A percentile compares a stretch with the other conserved stretches of the same genome.
phyloP scores from a whole-genome alignment of 2,888 invertebrate genomes.

The Pedicia rivosa region DNA sequence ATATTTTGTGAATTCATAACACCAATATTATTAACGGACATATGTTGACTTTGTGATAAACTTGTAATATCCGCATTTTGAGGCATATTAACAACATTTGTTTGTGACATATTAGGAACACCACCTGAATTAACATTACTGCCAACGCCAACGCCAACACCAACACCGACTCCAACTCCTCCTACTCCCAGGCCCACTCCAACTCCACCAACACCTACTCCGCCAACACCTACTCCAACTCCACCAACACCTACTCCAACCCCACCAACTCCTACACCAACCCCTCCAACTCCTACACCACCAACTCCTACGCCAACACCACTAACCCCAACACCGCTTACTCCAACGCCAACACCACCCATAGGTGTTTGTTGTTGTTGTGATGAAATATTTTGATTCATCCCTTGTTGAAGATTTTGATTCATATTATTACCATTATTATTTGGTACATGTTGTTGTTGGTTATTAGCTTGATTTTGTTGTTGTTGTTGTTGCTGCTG shows the following conservation, averaged over 20 bases:
- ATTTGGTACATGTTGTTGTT: constrained; percentile 16
- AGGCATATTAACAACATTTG: neutral
- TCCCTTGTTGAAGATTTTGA: too few relatives aligned
- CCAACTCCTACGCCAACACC: constrained; percentile 14
- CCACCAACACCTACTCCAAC: constrained; percentile 12
- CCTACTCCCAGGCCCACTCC: neutral
- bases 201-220: constrained; percentile 12
- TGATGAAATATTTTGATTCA: constrained; percentile 6
- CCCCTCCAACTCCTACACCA: constrained; percentile 13
- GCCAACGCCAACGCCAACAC: constrained; percentile 10
- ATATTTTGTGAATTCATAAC: constrained; percentile 10
- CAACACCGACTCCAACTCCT: constrained; percentile 17
- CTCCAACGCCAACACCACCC: constrained; percentile 22
- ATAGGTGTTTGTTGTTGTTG: constrained; percentile 17
- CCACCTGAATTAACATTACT: neutral
- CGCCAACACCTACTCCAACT: constrained; percentile 14
- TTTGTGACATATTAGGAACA: neutral
- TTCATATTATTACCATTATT: constrained; percentile 4
- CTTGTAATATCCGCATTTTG: neutral
- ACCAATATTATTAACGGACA: constrained; percentile 8
- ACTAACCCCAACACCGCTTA: constrained; percentile 12
- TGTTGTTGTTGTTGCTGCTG: constrained; percentile 11
- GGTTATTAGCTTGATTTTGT: constrained; percentile 17
- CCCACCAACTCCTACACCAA: constrained; percentile 23
- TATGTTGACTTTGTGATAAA: constrained; percentile 8